A percentile compares a stretch with the other conserved stretches of the same genome.
Conservation (phyloP, 1,140 invertebrate genomes). For the Pemphigus obesinymphae region DNA sequence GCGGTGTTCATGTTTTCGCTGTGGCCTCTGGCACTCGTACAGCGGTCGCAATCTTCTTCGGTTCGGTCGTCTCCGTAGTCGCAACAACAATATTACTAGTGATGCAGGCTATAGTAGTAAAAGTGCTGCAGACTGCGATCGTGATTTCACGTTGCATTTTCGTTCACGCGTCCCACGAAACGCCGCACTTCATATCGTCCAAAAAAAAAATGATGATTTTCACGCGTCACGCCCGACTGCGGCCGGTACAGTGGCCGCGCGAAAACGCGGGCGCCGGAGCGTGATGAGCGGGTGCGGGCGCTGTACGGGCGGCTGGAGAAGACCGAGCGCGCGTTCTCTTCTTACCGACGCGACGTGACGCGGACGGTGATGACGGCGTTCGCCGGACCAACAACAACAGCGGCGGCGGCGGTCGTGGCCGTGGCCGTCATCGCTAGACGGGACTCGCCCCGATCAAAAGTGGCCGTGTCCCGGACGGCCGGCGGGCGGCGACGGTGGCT, state of each 20-base stretch:
- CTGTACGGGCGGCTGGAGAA: background rate
- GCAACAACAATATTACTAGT: background rate
- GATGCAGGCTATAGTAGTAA: background rate
- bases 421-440: background rate
- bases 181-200: conserved; percentile 34
- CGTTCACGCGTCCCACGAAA: conserved; percentile 16
- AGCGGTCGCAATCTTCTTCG: background rate
- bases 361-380: background rate
- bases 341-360: background rate
- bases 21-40: background rate
- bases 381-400: background rate
- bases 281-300: background rate
- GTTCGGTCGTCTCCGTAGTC: background rate
- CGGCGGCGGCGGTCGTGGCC: background rate
- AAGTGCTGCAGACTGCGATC: background rate
- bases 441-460: background rate
- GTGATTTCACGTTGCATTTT: conserved; percentile 35
- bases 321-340: background rate
- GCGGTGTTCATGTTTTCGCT: conserved; percentile 30
- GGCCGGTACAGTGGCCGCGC: background rate
- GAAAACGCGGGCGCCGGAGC: background rate
- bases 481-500: background rate
- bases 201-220: no score
- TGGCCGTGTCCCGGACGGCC: background rate
- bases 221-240: background rate